These are phyloP conservation scores for Proterorhinus semilunaris DNA, from an alignment of 2,113 vertebrate genomes.

Conservation along the genomic window DNA sequence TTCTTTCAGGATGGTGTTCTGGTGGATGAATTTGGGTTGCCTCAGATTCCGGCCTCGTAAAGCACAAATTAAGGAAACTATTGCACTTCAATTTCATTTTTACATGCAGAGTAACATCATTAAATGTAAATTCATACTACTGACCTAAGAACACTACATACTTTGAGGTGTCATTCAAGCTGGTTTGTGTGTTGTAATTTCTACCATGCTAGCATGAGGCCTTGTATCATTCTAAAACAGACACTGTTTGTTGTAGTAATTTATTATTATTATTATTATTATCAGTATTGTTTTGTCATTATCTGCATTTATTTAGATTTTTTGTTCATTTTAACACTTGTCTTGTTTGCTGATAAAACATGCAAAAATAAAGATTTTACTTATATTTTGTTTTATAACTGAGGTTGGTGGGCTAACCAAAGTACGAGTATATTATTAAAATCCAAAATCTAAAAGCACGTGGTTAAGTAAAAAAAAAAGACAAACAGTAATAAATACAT, in stretches of 20 bases:
- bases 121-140: constrained; percentile 50
- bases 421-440: too few species aligned
- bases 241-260: constrained; percentile 32
- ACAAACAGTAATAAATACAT: background rate
- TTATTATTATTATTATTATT: constrained; percentile 41
- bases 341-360: constrained; percentile 17
- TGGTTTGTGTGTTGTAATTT: constrained; percentile 50
- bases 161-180: constrained; percentile 39
- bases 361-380: constrained; percentile 64
- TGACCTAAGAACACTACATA: constrained; percentile 46
- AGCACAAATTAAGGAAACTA: constrained; percentile 16
- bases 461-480: background rate
- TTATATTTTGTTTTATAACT: constrained; percentile 15
- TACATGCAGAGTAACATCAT: constrained; percentile 70
- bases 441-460: background rate
- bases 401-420: background rate
- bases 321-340: constrained; percentile 6
- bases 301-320: background rate
- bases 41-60: constrained; percentile 96
- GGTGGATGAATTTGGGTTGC: constrained; percentile 96
- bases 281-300: constrained; percentile 25
- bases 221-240: constrained; percentile 51
- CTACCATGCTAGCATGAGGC: constrained; percentile 60
- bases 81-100: constrained; percentile 64
- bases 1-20: constrained; percentile 87